Percentiles rank a stretch among this genome's conserved stretches.
Conservation (phyloP, 2,113 vertebrate species). For the Cephalopholis sonnerati region DNA sequence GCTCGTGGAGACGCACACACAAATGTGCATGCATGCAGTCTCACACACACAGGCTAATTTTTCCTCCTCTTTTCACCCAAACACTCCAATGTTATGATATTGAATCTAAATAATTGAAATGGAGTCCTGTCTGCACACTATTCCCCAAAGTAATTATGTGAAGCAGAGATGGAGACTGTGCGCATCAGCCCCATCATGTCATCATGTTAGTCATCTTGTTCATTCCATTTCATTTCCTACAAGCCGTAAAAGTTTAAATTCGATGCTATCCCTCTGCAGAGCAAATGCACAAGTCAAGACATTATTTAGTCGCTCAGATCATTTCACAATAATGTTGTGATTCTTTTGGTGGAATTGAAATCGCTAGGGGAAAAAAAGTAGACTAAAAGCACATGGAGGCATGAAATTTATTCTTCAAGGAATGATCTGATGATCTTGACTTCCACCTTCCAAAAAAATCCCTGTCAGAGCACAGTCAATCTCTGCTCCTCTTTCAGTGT, state of each 20-base stretch:
- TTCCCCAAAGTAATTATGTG: conserved; percentile 53
- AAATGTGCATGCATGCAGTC: conserved; percentile 20
- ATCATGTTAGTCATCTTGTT: conserved; percentile 34
- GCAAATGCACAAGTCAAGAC: conserved; percentile 18
- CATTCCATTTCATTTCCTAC: conserved; percentile 49
- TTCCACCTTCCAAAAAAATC: not conserved
- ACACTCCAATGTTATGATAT: conserved; percentile 12
- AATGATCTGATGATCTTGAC: conserved; percentile 40
- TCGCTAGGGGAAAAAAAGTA: not conserved
- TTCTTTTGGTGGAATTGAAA: conserved; percentile 32
- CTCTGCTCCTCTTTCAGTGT: conserved; percentile 21
- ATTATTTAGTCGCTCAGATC: conserved; percentile 41
- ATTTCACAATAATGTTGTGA: conserved; percentile 42
- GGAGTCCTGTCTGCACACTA: conserved; percentile 29
- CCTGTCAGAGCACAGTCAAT: conserved; percentile 22
- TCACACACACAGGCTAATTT: not conserved
- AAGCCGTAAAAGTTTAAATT: conserved; percentile 20
- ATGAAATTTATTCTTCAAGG: conserved; percentile 24
- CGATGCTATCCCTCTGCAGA: conserved; percentile 8
- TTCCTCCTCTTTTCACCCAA: conserved; percentile 10
- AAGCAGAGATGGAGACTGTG: conserved; percentile 33
- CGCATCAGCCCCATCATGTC: conserved; percentile 40
- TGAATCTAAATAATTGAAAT: conserved; percentile 39
- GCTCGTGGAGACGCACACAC: not conserved
- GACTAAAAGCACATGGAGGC: not conserved